Base-by-base conservation (phyloP, 2,113 vertebrate species). In the Peucedramus taeniatus region DNA sequence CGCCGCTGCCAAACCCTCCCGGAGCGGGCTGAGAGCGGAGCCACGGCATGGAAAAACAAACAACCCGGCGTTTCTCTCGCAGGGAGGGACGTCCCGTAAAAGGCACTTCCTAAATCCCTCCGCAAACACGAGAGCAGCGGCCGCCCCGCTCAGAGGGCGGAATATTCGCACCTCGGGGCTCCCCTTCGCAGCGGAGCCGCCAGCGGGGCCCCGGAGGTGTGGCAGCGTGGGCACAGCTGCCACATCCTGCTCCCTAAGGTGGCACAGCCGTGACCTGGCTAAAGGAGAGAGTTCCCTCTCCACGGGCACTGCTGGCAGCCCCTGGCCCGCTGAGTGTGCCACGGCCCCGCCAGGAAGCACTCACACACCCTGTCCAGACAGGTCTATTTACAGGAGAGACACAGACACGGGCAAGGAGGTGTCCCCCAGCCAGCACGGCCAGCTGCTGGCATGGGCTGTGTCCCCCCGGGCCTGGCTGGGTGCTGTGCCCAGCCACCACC, bases 21-120 rank as follows among this genome's bases (percentile, higher is more conserved):
- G 1, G n/a, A 19, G 63, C 83, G 8, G 15, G 0, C 16, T 0
- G 10, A 27, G 44, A 18, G 9, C 0, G 1, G 5, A 12, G 22
- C 68, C 51, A 4, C 1, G 1, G 42, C 61, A 3, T 0, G 19
- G 54, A 49, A 79, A 90, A 72, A 74, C 1, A 70, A 84, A 84
- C 50, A 27, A 24, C 3, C 1, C 0, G 27, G 45, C 20, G 1
- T 42, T 78, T 35, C 19, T 47, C 13, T 26, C 4, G 4, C 0
- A 0, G 63, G 75, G 26, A 56, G 24, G 63, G 49, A 28, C 39
- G 2, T 1, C 5, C 3, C 28, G 7, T 11, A 18, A 39, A 76
- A 50, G 35, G 37, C 5, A 0, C n/a, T 63, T 81, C 72, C 31
- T 14, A 75, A 57, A 19, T 21, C 35, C 9, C 3, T 30, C 45